Percentiles rank a stretch among this genome's conserved stretches.
Evolutionary conservation across 2,797 vertebrate species (phyloP).

Genomic region (Clamator glandarius): DNA sequence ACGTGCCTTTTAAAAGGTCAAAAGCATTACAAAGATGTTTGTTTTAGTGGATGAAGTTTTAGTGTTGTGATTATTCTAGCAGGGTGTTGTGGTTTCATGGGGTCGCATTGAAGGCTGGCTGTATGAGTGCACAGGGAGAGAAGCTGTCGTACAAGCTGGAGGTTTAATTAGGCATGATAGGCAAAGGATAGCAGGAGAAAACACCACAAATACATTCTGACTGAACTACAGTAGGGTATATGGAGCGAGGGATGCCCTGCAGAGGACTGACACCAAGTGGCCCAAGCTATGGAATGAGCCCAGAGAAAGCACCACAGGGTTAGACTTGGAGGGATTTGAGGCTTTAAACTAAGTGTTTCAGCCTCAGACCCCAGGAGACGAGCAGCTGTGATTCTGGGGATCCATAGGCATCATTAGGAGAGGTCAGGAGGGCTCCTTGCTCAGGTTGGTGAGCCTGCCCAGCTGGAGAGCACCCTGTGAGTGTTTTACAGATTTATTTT

Average conservation of each 20-base stretch:
- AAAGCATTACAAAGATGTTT: background rate
- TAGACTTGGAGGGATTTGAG: background rate
- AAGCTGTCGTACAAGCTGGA: background rate
- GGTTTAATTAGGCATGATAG: background rate
- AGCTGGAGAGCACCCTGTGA: background rate
- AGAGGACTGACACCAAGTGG: fast-evolving
- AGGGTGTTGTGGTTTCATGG: background rate
- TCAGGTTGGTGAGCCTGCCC: background rate
- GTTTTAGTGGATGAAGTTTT: background rate
- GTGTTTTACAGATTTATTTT: background rate
- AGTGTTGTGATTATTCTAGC: background rate
- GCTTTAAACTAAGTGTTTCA: background rate
- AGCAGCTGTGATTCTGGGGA: background rate
- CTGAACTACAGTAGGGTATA: background rate
- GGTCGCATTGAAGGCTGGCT: fast-evolving
- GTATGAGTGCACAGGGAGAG: background rate
- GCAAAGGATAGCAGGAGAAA: background rate
- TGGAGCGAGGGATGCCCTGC: background rate
- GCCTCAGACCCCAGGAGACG: background rate
- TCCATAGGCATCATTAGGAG: background rate
- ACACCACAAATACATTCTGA: background rate
- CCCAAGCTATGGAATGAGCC: fast-evolving
- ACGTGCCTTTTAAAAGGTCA: background rate
- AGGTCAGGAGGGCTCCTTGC: background rate
- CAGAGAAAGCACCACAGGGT: no score